Conservation (phyloP, 2,113 vertebrate species). For the Anguilla rostrata region DNA sequence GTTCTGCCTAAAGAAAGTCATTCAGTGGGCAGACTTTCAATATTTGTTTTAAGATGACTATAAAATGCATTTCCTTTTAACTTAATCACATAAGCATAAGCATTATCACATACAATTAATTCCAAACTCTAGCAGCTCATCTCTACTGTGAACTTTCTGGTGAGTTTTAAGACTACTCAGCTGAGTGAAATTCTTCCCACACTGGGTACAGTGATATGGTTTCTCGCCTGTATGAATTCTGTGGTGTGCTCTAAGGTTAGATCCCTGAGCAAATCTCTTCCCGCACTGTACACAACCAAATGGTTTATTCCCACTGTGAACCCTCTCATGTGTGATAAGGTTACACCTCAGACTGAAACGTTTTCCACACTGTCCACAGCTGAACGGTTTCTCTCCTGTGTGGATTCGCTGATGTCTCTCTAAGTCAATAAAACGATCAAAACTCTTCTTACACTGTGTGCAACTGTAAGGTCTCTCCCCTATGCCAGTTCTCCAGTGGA, state of each 20-base stretch:
- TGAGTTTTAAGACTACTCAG: constrained; percentile 16
- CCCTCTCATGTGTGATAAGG: not conserved
- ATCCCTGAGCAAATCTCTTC: constrained; percentile 11
- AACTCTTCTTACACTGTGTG: constrained; percentile 8
- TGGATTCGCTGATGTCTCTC: constrained; percentile 7
- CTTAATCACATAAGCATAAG: not conserved
- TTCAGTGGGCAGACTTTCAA: too few species aligned
- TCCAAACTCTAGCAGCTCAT: not conserved
- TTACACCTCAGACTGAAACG: constrained; percentile 14
- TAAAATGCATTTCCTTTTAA: not conserved
- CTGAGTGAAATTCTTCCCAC: constrained; percentile 17
- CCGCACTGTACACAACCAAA: constrained; percentile 8
- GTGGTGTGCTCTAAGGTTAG: constrained; percentile 22
- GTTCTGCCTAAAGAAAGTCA: too few species aligned
- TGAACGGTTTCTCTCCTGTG: constrained; percentile 17
- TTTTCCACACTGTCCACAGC: not conserved
- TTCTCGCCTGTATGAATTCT: constrained; percentile 17
- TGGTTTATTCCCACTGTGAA: constrained; percentile 9
- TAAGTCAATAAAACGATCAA: not conserved
- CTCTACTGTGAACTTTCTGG: not conserved
- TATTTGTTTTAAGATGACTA: too few species aligned
- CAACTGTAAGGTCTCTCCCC: constrained; percentile 20
- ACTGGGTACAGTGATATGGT: constrained; percentile 17
- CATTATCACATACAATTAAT: not conserved
- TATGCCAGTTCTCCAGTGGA: not conserved